Conservation (phyloP, 2,888 invertebrate genomes). For the Bibio marci region DNA sequence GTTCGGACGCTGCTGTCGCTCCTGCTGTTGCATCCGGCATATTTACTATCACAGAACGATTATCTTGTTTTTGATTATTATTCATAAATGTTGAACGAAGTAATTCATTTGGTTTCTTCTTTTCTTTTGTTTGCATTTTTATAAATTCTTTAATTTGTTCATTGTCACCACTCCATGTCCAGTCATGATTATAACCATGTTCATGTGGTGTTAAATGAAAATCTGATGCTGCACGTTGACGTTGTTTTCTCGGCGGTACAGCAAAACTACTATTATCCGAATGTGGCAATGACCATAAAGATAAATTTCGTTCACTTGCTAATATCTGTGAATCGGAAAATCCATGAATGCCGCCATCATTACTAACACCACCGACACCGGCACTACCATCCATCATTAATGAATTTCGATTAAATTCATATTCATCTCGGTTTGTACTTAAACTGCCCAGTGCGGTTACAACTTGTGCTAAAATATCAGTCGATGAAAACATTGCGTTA, state of each 20-base stretch:
- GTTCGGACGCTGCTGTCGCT: conserved; percentile 8
- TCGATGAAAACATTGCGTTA: conserved; percentile 54
- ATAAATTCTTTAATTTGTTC: conserved; percentile 22
- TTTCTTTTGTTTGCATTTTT: conserved; percentile 3
- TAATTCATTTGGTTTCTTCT: background rate
- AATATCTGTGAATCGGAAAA: conserved; percentile 59
- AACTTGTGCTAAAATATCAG: conserved; percentile 56
- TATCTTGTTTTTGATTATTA: conserved; percentile 14
- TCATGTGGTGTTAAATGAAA: conserved; percentile 20
- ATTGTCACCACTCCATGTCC: conserved; percentile 31
- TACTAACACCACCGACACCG: background rate
- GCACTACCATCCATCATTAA: conserved; percentile 11
- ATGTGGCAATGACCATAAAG: conserved; percentile 34
- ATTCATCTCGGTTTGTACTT: conserved; percentile 30
- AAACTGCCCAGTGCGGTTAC: conserved; percentile 57
- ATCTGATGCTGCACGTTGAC: conserved; percentile 45
- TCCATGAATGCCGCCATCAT: conserved; percentile 37
- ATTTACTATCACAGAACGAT: conserved; percentile 4
- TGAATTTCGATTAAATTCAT: conserved; percentile 11
- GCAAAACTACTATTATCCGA: conserved; percentile 31
- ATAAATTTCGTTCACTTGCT: conserved; percentile 39
- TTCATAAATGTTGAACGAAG: conserved; percentile 10
- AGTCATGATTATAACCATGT: conserved; percentile 18
- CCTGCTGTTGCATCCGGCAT: conserved; percentile 14
- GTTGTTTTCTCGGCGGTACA: conserved; percentile 24